Percentiles rank a stretch among this genome's conserved stretches.
Evolutionary conservation across 2,888 invertebrate genomes (phyloP).

Genomic region (Syrista parreyssii): DNA sequence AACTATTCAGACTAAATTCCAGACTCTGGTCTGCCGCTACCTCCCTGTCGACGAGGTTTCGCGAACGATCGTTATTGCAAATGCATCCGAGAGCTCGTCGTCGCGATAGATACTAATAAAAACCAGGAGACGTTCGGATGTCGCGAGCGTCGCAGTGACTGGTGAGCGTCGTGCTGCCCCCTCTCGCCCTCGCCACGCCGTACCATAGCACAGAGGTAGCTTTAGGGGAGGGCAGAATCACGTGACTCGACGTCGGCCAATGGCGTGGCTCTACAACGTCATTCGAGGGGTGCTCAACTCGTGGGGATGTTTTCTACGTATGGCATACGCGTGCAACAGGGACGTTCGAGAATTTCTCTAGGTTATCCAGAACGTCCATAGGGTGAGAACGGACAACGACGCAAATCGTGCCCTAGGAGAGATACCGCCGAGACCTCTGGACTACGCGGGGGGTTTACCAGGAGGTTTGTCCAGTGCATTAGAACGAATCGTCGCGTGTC

Average conservation of each 20-base stretch:
- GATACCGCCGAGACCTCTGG: not conserved
- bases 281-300: constrained; percentile 54
- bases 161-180: constrained; percentile 56
- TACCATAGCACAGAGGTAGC: constrained; percentile 14
- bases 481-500: not conserved
- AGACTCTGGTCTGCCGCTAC: not conserved
- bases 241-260: constrained; percentile 58
- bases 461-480: not conserved
- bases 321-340: not conserved
- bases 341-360: not conserved
- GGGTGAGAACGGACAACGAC: not conserved
- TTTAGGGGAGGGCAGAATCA: constrained; percentile 36
- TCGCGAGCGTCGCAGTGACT: constrained; percentile 66
- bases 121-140: constrained; percentile 60
- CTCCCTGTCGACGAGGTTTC: not conserved
- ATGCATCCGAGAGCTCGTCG: constrained; percentile 21
- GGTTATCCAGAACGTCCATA: not conserved
- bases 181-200: constrained; percentile 24
- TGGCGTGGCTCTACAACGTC: constrained; percentile 51
- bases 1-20: not conserved
- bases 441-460: not conserved
- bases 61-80: constrained; percentile 17
- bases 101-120: constrained; percentile 44
- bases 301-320: not conserved
- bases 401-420: not conserved